Percentiles rank a stretch among this genome's conserved stretches.
Conservation (phyloP, 2,888 invertebrate species). For the Meghimatium bilineatum region DNA sequence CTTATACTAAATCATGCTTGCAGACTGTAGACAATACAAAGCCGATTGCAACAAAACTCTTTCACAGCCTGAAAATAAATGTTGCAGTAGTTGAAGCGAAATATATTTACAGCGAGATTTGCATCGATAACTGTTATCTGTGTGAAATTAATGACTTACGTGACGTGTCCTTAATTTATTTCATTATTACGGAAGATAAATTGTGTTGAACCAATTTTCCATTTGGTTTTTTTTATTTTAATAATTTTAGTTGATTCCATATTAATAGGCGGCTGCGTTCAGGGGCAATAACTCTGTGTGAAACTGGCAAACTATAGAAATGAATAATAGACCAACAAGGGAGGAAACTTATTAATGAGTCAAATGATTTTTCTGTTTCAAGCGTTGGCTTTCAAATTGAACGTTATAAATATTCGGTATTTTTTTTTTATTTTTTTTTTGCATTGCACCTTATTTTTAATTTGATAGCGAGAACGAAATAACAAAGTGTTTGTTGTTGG, state of each 20-base stretch:
- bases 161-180: constrained; percentile 2
- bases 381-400: neutral
- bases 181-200: constrained; percentile 21
- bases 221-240: neutral
- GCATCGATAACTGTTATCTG: neutral
- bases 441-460: neutral
- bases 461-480: too few species aligned
- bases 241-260: neutral
- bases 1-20: neutral
- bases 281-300: neutral
- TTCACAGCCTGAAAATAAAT: neutral
- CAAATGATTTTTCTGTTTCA: neutral
- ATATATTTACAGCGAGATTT: constrained; percentile 22
- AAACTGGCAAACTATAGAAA: neutral
- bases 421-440: neutral
- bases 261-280: constrained; percentile 2
- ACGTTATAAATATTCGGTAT: neutral
- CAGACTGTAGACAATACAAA: neutral
- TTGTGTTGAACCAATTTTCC: constrained; percentile 21
- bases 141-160: constrained; percentile 18
- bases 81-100: neutral
- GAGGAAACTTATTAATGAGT: constrained; percentile 6
- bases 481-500: neutral
- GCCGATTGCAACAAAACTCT: neutral
- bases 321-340: neutral